Evolutionary conservation across 2,888 invertebrate genomes (phyloP).

Genomic region (Formica aserva): DNA sequence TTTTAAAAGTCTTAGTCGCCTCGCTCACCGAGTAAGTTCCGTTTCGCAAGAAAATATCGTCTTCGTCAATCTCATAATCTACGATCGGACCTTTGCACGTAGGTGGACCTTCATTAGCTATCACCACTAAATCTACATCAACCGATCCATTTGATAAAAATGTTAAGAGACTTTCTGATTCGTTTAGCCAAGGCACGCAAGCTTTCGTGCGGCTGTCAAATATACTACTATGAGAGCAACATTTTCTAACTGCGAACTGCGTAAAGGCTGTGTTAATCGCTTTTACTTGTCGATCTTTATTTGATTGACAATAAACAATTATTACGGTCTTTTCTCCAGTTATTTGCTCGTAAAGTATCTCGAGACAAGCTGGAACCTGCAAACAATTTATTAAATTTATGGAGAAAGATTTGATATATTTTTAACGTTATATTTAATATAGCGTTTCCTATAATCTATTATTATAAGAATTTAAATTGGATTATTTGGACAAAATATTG

Average conservation of each 20-base stretch:
- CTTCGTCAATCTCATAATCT: conserved; percentile 69
- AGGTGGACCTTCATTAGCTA: conserved; percentile 59
- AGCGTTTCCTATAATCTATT: not conserved
- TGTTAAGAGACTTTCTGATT: conserved; percentile 12
- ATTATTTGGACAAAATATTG: too few species aligned
- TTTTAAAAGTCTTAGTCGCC: not conserved
- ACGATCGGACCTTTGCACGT: conserved; percentile 70
- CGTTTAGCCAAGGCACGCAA: conserved; percentile 57
- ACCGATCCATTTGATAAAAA: conserved; percentile 33
- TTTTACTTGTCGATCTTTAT: conserved; percentile 29
- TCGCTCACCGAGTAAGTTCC: conserved; percentile 58
- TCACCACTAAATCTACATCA: conserved; percentile 13
- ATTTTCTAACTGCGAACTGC: conserved; percentile 67
- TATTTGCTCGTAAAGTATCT: conserved; percentile 64
- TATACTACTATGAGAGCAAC: conserved; percentile 66
- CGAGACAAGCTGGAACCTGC: conserved; percentile 70
- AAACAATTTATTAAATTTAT: conserved; percentile 34
- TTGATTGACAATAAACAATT: conserved; percentile 69
- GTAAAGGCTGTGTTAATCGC: conserved; percentile 22
- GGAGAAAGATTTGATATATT: not conserved
- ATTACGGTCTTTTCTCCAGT: conserved; percentile 51
- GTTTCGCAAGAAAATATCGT: conserved; percentile 38
- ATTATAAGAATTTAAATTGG: not conserved
- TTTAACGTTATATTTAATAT: conserved; percentile 17
- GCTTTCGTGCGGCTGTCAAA: conserved; percentile 61